A percentile compares a stretch with the other conserved stretches of the same genome.
phyloP scores from a whole-genome alignment of 1,140 invertebrate species.

The Anagrus nilaparvatae region DNA sequence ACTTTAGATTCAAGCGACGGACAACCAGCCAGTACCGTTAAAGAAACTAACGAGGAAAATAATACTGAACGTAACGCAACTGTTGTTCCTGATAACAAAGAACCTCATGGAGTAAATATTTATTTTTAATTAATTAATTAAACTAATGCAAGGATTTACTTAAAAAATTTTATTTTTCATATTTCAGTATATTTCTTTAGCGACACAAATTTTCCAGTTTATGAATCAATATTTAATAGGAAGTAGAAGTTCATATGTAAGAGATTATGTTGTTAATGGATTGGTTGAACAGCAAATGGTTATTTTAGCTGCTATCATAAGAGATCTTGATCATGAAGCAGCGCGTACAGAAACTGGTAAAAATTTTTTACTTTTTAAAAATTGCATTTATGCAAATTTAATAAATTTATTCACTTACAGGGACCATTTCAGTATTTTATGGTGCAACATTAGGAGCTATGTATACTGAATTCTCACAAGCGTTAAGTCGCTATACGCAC shows the following conservation, averaged over 20 bases:
- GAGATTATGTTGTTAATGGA: conserved; percentile 46
- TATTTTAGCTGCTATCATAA: conserved; percentile 70
- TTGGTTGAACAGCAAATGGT: conserved; percentile 70
- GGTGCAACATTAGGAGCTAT: conserved; percentile 57
- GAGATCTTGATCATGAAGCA: conserved; percentile 77
- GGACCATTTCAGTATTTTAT: conserved; percentile 66
- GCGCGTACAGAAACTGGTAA: conserved; percentile 68
- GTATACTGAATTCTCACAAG: conserved; percentile 67
- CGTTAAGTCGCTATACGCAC: conserved; percentile 72
- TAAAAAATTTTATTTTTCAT: conserved; percentile 14
- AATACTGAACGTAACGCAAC: conserved; percentile 39
- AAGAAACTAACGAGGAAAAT: conserved; percentile 46
- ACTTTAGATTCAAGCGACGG: conserved; percentile 69
- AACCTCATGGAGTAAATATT: conserved; percentile 69
- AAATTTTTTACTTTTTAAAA: conserved; percentile 8
- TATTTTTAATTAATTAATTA: conserved; percentile 16
- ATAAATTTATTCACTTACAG: conserved; percentile 29
- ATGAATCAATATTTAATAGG: conserved; percentile 60
- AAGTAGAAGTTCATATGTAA: conserved; percentile 47
- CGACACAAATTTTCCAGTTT: conserved; percentile 68
- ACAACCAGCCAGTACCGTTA: conserved; percentile 35
- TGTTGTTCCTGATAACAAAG: conserved; percentile 80
- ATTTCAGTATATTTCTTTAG: conserved; percentile 67
- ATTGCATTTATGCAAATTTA: conserved; percentile 3
- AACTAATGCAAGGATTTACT: conserved; percentile 18